Evolutionary conservation across 2,797 vertebrate species (phyloP), one percentile per base, ranked within the genome.

Genomic region (Tangara arthus): DNA sequence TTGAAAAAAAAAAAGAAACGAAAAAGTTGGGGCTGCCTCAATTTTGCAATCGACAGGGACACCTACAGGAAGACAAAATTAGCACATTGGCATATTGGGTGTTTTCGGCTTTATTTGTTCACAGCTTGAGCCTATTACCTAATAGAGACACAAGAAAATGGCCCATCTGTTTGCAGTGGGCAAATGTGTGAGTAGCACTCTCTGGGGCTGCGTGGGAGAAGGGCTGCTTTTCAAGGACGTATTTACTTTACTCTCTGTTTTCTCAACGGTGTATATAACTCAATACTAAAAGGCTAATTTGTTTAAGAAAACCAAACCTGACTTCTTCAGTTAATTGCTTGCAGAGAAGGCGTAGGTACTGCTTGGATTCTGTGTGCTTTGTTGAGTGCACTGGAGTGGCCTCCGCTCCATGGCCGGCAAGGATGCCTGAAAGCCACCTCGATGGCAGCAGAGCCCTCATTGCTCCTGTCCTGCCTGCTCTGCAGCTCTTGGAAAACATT

Each of bases 101-200:
- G 91, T 96, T 97, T 97, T 95, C 94, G 85, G 95, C 95, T 96
- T 97, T 97, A 97, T 97, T 96, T 96, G 94, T 95, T 97, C 96
- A 97, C 96, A 96, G 96, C 94, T 96, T 96, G 94, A 97, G 95
- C 87, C 93, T 97, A 95, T 97, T 97, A 97, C 94, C 93, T 97
- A 97, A 97, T 97, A 95, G 96, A 96, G 95, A 95, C 92, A 86
- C 93, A 94, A 96, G 96, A 97, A 97, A 97, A 94, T 95, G 94
- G 92, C 94, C 96, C 95, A 97, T 96, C 96, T 96, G 96, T 96
- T 95, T 96, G 95, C 89, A 93, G 93, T 79, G 93, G 91, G 94
- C 79, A 95, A 95, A 95, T 89, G 94, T 95, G 95, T 95, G 93
- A 96, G 94, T 68, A 72, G 89, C 56, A 21, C 90, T 96, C 93